Evolutionary conservation across 2,113 vertebrate species (phyloP).

Genomic region (Catharus bicknelli): DNA sequence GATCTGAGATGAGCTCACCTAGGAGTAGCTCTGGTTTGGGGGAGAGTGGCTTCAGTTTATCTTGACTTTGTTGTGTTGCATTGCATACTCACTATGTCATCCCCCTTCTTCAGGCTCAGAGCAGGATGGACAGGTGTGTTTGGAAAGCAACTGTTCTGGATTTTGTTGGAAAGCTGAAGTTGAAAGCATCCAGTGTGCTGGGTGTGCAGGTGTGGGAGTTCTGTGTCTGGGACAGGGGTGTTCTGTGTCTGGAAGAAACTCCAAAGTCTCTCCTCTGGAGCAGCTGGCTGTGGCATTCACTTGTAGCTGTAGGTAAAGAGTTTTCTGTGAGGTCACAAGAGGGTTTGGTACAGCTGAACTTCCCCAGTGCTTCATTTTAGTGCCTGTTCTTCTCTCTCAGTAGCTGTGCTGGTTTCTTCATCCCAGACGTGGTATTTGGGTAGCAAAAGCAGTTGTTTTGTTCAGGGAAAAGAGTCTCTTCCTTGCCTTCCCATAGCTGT

Average conservation of each 20-base stretch:
- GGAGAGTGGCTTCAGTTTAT: not conserved
- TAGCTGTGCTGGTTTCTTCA: not conserved
- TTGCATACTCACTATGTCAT: not conserved
- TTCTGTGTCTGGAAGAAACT: not conserved
- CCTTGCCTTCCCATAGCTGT: not conserved
- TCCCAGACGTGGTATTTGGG: not conserved
- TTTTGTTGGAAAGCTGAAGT: not conserved
- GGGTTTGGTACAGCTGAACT: not conserved
- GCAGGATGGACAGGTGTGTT: not conserved
- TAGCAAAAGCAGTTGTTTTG: not conserved
- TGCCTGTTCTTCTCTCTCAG: not conserved
- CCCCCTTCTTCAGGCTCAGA: not conserved
- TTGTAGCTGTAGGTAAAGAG: not conserved
- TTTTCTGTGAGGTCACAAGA: not conserved
- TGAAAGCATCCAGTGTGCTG: not conserved
- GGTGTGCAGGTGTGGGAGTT: not conserved
- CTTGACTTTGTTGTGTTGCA: not conserved
- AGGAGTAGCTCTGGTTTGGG: not conserved
- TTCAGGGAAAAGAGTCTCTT: not conserved
- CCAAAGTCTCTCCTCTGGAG: accelerated
- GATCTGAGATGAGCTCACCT: not conserved
- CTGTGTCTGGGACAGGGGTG: not conserved
- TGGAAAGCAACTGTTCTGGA: not conserved
- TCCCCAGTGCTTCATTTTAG: not conserved
- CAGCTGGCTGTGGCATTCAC: not conserved